Evolutionary conservation across 2,113 vertebrate genomes (phyloP).

Genomic region (Syrrhaptes paradoxus): DNA sequence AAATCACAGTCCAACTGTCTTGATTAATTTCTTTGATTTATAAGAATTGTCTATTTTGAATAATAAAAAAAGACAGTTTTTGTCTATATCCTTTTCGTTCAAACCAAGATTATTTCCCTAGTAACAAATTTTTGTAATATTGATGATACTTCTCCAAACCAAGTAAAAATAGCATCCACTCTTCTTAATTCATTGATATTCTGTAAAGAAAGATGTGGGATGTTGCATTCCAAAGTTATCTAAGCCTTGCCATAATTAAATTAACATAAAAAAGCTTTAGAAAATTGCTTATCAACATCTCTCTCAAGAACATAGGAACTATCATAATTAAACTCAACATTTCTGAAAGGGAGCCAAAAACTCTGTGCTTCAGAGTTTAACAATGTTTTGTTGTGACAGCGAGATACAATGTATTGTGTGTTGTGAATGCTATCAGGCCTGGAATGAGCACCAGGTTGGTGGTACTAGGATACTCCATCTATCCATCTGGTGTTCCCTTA

Average conservation of each 20-base stretch:
- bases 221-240: neutral
- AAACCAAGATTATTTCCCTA: neutral
- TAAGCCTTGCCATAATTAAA: neutral
- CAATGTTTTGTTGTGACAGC: neutral
- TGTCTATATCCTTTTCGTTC: neutral
- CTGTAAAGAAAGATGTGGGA: neutral
- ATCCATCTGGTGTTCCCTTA: fast-evolving
- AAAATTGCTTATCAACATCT: neutral
- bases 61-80: neutral
- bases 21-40: neutral
- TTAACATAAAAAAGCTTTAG: neutral
- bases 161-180: neutral
- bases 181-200: neutral
- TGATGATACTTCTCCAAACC: neutral
- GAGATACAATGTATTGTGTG: neutral
- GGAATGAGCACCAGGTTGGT: neutral
- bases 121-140: neutral
- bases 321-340: neutral
- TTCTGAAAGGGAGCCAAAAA: neutral
- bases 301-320: neutral
- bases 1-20: neutral
- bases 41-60: neutral
- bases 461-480: too few species aligned
- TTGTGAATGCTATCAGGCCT: neutral
- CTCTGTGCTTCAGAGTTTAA: neutral